Evolutionary conservation across 2,888 invertebrate species (phyloP), one percentile per base, ranked within the genome.

Genomic region (Mamestra brassicae): DNA sequence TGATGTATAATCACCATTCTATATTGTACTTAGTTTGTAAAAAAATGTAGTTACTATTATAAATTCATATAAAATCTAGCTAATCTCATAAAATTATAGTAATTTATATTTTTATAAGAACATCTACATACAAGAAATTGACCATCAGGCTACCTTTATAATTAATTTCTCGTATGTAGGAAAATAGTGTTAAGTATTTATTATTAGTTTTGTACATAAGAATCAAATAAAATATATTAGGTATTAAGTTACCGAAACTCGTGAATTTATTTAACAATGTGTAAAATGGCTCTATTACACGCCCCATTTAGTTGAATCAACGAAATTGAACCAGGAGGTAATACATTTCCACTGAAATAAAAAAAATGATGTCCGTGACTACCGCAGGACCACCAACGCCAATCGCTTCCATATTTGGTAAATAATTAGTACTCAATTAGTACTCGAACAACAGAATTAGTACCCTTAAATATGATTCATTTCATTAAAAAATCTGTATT

Each of bases 1-100:
- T 83, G 83, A 83, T 34, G 76, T 71, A 58, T 74, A 52, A 63
- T 69, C 58, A 45, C 50, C 55, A 71, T 71, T 60, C 47, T 61
- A 74, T 66, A 64, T 66, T 76, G 72, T 77, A 72, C 50, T 64
- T 82, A 85, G 78, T 64, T 26, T 61, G 47, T 81, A 58, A 76
- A 65, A 47, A 45, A 54, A 77, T 57, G n/a, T 45, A 38, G 3
- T 38, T 38, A 38, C 5, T 17, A 2, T 65, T 55, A 45, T 62
- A 36, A 55, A 62, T 38, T 75, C 6, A 62, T 66, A 11, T 77
- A 4, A 64, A 62, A 66, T 54, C 34, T 26, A 57, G 63, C 13
- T 67, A 67, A 79, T 83, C 66, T 80, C 80, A 71, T 69, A 26
- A 57, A 4, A 8, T 15, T 34, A 50, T 45, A 38, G 38, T 54